Evolutionary conservation across 2,888 invertebrate species (phyloP), one percentile per base, ranked within the genome.

Genomic region (Apomyelois bistriatella): DNA sequence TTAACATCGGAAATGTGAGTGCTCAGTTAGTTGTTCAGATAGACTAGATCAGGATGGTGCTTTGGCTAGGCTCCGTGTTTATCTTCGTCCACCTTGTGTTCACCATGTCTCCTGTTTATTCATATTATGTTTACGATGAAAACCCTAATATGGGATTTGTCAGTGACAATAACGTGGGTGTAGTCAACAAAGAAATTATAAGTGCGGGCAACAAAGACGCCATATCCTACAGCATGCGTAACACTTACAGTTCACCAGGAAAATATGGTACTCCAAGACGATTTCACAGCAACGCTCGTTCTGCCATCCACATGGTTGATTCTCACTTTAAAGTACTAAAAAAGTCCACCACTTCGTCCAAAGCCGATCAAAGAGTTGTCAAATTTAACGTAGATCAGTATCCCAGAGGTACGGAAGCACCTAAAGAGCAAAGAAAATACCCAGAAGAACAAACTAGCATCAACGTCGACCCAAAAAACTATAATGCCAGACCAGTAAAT

Each of bases 271-370:
- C 28, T 30, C 30, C 12, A 4, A 46, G 32, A n/a, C 32, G 32
- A 32, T 46, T 46, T 15, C 46, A 32, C 5, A 46, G 15, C 8
- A 32, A 32, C 16, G 15, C 46, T 1, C 32, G 10, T 32, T 13
- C 46, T 8, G 35, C 12, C 12, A n/a, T 12, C 17, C 12, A 28
- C 12, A 12, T 28, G 10, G 37, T 38, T 30, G 37, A 49, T 30
- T 68, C 76, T 0, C 76, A 80, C 49, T 82, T 80, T 50, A 74
- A 66, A 59, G 58, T 76, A 0, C 59, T 61, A 51, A 80, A 76
- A 60, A 58, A 62, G 1, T 58, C 56, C 2, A 55, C 43, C 53
- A 7, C 30, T 22, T 40, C 36, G 10, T 13, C 49, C 5, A 49
- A 40, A 50, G 7, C 10, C 9, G 46, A 46, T 16, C 40, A 40